phyloP scores from a whole-genome alignment of 2,113 vertebrate species.

The Deroptyus accipitrinus region DNA sequence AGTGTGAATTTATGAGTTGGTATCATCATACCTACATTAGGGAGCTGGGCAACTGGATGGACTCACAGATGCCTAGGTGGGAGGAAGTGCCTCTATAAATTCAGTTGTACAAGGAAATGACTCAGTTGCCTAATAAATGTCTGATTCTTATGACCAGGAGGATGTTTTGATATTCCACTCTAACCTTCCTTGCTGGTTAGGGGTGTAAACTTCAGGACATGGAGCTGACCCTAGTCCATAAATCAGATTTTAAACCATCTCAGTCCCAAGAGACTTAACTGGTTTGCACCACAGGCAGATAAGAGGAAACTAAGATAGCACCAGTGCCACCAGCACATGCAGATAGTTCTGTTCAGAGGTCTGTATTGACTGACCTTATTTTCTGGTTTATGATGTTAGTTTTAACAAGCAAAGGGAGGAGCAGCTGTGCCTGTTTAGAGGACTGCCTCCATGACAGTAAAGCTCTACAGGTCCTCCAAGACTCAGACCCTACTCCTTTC shows the following conservation, averaged over 20 bases:
- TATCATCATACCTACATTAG: accelerated
- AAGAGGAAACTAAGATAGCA: not conserved
- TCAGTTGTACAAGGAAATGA: accelerated
- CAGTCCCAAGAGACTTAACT: not conserved
- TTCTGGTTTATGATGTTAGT: not conserved
- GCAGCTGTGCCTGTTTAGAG: not conserved
- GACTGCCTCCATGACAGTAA: not conserved
- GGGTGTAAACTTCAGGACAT: not conserved
- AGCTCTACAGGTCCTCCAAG: not conserved
- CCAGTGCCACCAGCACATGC: not conserved
- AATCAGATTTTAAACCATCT: not conserved
- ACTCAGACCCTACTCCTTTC: not conserved
- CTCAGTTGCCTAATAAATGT: not conserved
- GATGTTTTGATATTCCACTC: not conserved
- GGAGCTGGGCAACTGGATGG: not conserved
- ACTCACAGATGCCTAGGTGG: not conserved
- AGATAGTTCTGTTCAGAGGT: not conserved
- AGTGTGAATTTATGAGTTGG: not conserved
- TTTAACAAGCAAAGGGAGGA: not conserved
- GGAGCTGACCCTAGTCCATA: not conserved
- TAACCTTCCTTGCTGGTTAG: not conserved
- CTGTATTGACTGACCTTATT: not conserved
- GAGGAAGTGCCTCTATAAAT: not conserved
- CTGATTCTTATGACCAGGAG: not conserved
- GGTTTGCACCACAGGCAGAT: not conserved